These are phyloP conservation scores for Callaeas wilsoni DNA, from an alignment of 2,113 vertebrate species.

Conservation along the genomic window DNA sequence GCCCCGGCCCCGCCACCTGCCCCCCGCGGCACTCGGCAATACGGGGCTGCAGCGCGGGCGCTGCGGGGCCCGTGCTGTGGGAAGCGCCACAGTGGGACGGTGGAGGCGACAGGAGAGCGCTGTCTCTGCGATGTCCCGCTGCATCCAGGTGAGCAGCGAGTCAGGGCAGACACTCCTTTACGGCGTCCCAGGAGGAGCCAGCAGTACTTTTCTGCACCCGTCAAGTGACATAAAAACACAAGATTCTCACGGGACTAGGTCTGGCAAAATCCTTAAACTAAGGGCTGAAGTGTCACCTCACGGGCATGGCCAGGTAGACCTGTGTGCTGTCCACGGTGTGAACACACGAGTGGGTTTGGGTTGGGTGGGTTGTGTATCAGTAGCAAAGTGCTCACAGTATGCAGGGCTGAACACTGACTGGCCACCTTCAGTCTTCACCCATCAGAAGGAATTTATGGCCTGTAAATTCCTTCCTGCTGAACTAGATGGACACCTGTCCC, in stretches of 20 bases:
- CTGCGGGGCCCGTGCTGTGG: neutral
- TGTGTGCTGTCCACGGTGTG: rapidly evolving
- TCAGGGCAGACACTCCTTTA: no score
- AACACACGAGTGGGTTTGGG: rapidly evolving
- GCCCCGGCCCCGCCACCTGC: neutral
- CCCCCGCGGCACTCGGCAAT: neutral
- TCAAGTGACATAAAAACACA: neutral
- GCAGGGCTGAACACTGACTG: neutral
- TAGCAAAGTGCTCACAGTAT: neutral
- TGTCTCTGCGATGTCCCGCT: neutral
- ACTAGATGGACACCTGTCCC: neutral
- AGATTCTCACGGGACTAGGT: neutral
- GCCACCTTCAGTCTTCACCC: neutral
- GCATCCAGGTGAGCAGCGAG: neutral
- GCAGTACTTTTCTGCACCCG: neutral
- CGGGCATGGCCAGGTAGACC: neutral
- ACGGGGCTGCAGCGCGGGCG: neutral
- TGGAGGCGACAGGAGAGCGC: neutral
- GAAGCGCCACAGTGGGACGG: neutral
- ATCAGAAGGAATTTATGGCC: neutral
- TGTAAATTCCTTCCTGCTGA: neutral
- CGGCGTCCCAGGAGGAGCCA: neutral
- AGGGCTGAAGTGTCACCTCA: neutral
- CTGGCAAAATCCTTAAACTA: neutral
- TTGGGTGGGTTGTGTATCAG: neutral